Base-by-base conservation (phyloP, 2,888 invertebrate species). In the Parnassius smintheus region DNA sequence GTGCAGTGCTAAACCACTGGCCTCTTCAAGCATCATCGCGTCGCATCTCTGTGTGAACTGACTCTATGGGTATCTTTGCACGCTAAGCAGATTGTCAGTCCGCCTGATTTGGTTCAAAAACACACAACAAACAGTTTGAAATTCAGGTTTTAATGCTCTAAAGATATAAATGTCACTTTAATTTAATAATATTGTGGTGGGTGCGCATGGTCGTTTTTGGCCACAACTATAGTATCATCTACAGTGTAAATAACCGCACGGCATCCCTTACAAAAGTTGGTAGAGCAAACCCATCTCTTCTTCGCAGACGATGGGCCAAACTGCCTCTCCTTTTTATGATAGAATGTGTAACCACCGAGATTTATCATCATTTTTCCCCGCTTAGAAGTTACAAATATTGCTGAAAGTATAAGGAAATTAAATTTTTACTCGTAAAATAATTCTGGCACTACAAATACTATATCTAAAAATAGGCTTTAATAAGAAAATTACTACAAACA, bases 341-440 rank as follows among this genome's bases (percentile, higher is more conserved):
- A 70, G 65, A 76, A 83, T 0, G 74, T 81, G 63, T 76, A 82
- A 1, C 78, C 75, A 10, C 74, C 70, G 2, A 77, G 53, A n/a
- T 67, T 69, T 1, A 83, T 68, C 60, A 85, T 56, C 10, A 69
- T 70, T n/a, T 65, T 78, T 0, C 83, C 81, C 57, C 76, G 73
- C 48, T 70, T 70, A 0, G 82, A 81, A 18, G 60, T 61, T 9
- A 77, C 62, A 55, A 76, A 78, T 9, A 52, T 54, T 2, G 67
- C 81, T 82, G 73, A 52, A 76, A 56, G 9, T 45, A 49, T 48
- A 10, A 9, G 13, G 11, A 11, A 11, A 25, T 18, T 51, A 25
- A 18, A 13, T 7, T 46, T 12, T n/a, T 7, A 46, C 12, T n/a
- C 46, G 35, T 35, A 35, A 35, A 35, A 35, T 7, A 35, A 35